Conservation (phyloP, 2,888 invertebrate species). For the Seira ritae region DNA sequence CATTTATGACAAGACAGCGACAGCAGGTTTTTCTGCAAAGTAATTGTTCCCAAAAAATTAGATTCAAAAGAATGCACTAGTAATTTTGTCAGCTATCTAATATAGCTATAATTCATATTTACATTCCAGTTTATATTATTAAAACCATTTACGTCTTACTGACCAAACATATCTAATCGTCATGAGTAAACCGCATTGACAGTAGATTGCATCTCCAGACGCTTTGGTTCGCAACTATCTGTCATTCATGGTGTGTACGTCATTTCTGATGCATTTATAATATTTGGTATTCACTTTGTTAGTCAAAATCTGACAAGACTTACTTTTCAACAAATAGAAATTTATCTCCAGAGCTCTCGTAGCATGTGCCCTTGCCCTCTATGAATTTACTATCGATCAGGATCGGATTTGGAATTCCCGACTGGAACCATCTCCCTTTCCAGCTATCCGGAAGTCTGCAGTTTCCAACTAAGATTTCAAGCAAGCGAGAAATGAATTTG, state of each 20-base stretch:
- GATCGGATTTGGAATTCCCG: conserved; percentile 52
- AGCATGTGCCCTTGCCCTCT: conserved; percentile 59
- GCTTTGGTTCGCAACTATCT: no score
- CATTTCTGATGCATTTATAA: no score
- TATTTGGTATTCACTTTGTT: no score
- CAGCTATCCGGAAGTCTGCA: conserved; percentile 58
- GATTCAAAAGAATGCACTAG: no score
- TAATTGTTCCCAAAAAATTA: no score
- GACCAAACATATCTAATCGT: no score
- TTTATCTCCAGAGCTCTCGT: conserved; percentile 64
- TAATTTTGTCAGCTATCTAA: no score
- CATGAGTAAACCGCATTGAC: no score
- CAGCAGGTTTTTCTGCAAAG: conserved; percentile 83
- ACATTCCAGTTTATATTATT: no score
- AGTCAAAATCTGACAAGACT: conserved; percentile 22
- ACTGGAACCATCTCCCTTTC: conserved; percentile 65
- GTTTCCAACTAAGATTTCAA: conserved; percentile 52
- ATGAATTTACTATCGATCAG: conserved; percentile 59
- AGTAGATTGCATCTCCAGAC: no score
- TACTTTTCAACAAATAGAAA: conserved; percentile 68
- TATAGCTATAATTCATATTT: no score
- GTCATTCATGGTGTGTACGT: neutral
- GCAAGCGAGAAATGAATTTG: conserved; percentile 20
- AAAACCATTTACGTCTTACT: no score
- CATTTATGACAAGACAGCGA: conserved; percentile 96